phyloP scores from a whole-genome alignment of 92 coral and sea anemone species.

The Bergia sp. region DNA sequence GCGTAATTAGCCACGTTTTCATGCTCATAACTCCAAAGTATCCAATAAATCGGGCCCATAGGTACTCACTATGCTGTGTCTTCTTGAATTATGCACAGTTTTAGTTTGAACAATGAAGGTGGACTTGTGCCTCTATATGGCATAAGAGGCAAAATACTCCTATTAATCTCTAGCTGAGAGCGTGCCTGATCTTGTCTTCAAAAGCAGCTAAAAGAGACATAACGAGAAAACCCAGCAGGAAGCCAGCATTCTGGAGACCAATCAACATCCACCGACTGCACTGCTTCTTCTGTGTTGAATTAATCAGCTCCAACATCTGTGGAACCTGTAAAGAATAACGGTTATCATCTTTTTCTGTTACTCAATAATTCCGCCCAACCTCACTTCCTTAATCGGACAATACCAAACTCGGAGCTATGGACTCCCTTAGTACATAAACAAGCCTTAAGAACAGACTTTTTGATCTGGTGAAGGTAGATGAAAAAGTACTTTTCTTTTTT shows the following conservation, averaged over 20 bases:
- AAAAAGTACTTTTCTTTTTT: too few species aligned
- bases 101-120: not conserved
- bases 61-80: too few species aligned
- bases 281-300: slow-evolving; percentile 36
- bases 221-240: slow-evolving; percentile 61
- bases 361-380: too few species aligned
- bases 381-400: not conserved
- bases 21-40: too few species aligned
- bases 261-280: slow-evolving; percentile 36
- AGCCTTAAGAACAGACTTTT: not conserved
- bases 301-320: slow-evolving; percentile 59
- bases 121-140: too few species aligned
- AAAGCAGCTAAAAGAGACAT: slow-evolving; percentile 73
- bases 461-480: not conserved
- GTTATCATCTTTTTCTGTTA: not conserved
- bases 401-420: not conserved
- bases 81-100: too few species aligned
- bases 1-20: too few species aligned
- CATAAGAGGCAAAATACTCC: too few species aligned
- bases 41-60: too few species aligned
- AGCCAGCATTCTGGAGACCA: slow-evolving; percentile 67
- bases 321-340: slow-evolving; percentile 57
- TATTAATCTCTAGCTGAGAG: slow-evolving; percentile 11
- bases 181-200: slow-evolving; percentile 61
- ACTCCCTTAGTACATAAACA: not conserved